Evolutionary conservation across 2,113 vertebrate species (phyloP), one percentile per base, ranked within the genome.

Genomic region (Pica pica): DNA sequence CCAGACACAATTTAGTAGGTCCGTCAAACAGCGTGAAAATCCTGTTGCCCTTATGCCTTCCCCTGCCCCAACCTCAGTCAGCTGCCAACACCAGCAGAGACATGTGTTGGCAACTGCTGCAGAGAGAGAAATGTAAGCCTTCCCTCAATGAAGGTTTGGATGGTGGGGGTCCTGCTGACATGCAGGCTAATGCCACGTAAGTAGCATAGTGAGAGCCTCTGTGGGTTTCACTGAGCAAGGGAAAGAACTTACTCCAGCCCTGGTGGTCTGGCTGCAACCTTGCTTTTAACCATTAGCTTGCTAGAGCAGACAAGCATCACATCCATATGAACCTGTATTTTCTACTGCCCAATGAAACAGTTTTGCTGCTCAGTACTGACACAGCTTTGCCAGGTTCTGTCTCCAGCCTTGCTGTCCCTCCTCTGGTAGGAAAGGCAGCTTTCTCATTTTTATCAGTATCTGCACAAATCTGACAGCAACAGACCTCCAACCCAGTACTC

Each of bases 31-130:
- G 78, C 67, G 67, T 24, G 84, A 93, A 95, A 90, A 95, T 91
- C 70, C 47, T 70, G 33, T 35, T 87, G 74, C 46, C 59, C 70
- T 61, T 61, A 4, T 70, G 44, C 63, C 35, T 73, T 33, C 24
- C 50, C 69, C 67, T 92, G 92, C 52, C 71, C 50, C 30, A 74
- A 76, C 24, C 60, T 83, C 79, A 83, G 71, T 61, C 83, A 94
- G 83, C 76, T 92, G 68, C 95, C 88, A 95, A 67, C 44, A 92
- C 42, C 61, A 93, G 89, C 87, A 83, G 85, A 88, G 90, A 77
- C 22, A 35, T 4, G 26, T 0, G 1, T 1, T 93, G 87, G 63
- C 70, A 91, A 80, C 37, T 80, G 65, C 50, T 93, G 67, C 67
- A 87, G 50, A 76, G 53, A 46, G 31, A 86, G 93, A 93, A 95